Conservation (phyloP, 2,888 invertebrate species). For the Caenorhabditis sp. region DNA sequence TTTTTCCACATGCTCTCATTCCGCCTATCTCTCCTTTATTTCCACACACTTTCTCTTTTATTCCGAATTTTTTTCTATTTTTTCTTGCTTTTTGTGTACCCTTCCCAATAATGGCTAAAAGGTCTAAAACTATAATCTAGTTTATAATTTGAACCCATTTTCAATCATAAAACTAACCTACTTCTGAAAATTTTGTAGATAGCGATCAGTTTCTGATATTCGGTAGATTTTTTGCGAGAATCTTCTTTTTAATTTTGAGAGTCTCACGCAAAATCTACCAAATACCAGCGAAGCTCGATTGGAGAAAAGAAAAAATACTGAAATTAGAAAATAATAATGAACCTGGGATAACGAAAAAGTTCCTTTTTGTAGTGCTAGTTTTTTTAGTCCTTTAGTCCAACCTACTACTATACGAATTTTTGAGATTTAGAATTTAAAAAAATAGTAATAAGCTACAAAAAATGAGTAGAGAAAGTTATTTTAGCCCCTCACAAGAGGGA, state of each 20-base stretch:
- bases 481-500: no score
- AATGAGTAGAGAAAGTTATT: no score
- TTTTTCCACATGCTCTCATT: constrained; percentile 21
- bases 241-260: not conserved
- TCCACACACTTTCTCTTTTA: constrained; percentile 34
- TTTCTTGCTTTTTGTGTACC: constrained; percentile 9
- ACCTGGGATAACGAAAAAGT: no score
- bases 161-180: no score
- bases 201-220: not conserved
- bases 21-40: constrained; percentile 34
- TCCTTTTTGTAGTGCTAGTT: no score
- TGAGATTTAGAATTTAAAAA: no score
- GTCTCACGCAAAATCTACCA: not conserved
- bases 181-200: no score
- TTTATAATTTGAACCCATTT: not conserved
- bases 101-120: constrained; percentile 5
- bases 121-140: not conserved
- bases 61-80: constrained; percentile 17
- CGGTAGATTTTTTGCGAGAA: not conserved
- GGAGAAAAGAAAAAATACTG: not conserved
- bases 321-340: not conserved
- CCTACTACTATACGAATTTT: no score
- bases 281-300: not conserved
- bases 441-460: no score
- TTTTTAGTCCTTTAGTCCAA: no score